A percentile compares a stretch with the other conserved stretches of the same genome.
These are phyloP conservation scores for Aphidius gifuensis DNA, from an alignment of 1,140 invertebrate species.

Conservation along the genomic window DNA sequence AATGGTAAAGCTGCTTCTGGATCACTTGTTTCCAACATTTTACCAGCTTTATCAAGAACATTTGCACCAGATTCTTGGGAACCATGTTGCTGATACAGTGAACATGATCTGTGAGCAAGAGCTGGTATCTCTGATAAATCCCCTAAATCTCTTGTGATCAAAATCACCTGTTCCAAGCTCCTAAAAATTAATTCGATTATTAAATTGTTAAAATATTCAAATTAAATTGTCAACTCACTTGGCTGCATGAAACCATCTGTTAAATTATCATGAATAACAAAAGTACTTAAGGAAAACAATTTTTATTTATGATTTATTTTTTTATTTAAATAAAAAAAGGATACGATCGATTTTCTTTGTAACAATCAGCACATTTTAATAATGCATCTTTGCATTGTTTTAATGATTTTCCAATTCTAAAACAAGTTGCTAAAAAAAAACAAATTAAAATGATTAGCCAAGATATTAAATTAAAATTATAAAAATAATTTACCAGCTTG, in stretches of 20 bases:
- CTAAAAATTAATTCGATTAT: constrained; percentile 46
- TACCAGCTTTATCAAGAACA: constrained; percentile 85
- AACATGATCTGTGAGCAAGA: constrained; percentile 75
- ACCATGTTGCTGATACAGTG: constrained; percentile 86
- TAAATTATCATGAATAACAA: constrained; percentile 38
- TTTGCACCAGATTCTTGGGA: constrained; percentile 85
- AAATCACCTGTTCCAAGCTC: constrained; percentile 67
- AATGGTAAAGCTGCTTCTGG: constrained; percentile 79
- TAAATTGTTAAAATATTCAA: constrained; percentile 5
- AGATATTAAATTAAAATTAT: constrained; percentile 12
- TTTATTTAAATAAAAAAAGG: constrained; percentile 52
- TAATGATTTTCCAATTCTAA: constrained; percentile 79
- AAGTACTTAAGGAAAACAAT: constrained; percentile 24
- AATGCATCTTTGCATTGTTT: constrained; percentile 80
- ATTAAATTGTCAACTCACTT: constrained; percentile 64
- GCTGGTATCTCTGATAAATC: constrained; percentile 70
- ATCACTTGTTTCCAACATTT: constrained; percentile 77
- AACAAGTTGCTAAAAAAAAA: constrained; percentile 82
- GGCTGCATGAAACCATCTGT: constrained; percentile 83
- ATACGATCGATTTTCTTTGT: constrained; percentile 83
- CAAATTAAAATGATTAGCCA: constrained; percentile 26
- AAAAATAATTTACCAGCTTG: constrained; percentile 73
- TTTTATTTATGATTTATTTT: background rate
- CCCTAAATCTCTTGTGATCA: constrained; percentile 78
- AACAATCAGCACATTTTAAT: constrained; percentile 82